A percentile compares a stretch with the other conserved stretches of the same genome.
Conservation (phyloP, 2,797 vertebrate genomes). For the Myioborus miniatus region DNA sequence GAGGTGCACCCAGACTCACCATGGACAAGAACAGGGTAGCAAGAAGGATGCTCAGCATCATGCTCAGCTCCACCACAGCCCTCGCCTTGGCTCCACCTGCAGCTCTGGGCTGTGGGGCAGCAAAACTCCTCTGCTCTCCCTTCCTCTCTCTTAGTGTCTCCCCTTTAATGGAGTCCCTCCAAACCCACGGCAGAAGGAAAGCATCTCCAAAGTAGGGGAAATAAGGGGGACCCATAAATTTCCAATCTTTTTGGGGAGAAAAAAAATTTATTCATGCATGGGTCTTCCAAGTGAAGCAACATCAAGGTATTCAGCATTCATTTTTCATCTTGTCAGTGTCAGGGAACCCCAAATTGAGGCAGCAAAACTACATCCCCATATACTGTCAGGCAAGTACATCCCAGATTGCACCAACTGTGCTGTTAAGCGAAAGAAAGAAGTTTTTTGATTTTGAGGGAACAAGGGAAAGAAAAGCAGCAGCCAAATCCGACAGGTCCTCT, state of each 20-base stretch:
- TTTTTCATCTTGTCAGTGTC: not conserved
- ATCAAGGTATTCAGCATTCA: not conserved
- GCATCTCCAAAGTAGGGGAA: not conserved
- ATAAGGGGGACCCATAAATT: rapidly evolving
- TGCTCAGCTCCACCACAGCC: not conserved
- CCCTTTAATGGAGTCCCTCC: not conserved
- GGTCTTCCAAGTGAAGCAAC: not conserved
- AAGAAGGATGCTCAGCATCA: not conserved
- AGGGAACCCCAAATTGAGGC: not conserved
- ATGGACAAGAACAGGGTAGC: not conserved
- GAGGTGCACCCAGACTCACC: not conserved
- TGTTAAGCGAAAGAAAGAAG: not conserved
- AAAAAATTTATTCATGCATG: not conserved
- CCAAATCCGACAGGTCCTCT: not conserved
- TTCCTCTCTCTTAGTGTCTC: not conserved
- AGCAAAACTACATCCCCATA: not conserved
- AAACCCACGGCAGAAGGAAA: not conserved
- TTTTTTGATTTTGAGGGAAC: not conserved
- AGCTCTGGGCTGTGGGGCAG: not conserved
- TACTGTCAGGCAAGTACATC: not conserved
- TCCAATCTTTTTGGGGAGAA: not conserved
- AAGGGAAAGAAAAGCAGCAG: not conserved
- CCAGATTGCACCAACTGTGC: not conserved
- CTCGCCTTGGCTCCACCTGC: rapidly evolving
- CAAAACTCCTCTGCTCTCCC: not conserved